These are phyloP conservation scores for Okapia johnstoni DNA, from an alignment of 2,113 vertebrate species.

Conservation along the genomic window DNA sequence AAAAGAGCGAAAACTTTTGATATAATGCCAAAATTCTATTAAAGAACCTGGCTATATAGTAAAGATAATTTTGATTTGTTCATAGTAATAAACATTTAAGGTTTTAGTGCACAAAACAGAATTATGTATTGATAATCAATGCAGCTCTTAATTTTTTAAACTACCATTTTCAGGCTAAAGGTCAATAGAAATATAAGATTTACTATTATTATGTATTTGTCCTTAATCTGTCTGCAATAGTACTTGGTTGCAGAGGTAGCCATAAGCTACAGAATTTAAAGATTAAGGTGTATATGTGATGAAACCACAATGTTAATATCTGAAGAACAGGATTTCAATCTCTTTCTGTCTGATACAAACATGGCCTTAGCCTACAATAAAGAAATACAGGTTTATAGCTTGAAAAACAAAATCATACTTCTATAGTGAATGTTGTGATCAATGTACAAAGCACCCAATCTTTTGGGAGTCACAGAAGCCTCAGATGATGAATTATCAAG, in stretches of 20 bases:
- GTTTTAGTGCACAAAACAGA: constrained; percentile 28
- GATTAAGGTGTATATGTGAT: neutral
- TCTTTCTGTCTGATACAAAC: constrained; percentile 26
- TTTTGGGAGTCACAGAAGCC: neutral
- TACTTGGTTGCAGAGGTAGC: neutral
- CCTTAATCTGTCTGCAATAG: neutral
- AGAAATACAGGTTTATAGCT: neutral
- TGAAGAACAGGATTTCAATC: neutral
- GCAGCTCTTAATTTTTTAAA: constrained; percentile 30
- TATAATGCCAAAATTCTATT: constrained; percentile 5
- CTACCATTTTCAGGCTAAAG: constrained; percentile 42
- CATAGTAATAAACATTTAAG: constrained; percentile 46
- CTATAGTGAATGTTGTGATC: neutral
- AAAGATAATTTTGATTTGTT: constrained; percentile 32
- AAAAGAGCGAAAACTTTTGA: neutral
- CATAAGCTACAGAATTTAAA: constrained; percentile 16
- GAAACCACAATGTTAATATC: neutral
- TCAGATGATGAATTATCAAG: neutral
- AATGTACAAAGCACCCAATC: neutral
- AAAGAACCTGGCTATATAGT: neutral
- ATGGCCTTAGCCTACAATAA: neutral
- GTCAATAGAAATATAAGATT: neutral
- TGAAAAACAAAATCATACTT: neutral
- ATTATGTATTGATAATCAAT: constrained; percentile 6
- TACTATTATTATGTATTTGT: neutral